phyloP scores from a whole-genome alignment of 1,140 invertebrate species.

The Neomicropteryx cornuta region DNA sequence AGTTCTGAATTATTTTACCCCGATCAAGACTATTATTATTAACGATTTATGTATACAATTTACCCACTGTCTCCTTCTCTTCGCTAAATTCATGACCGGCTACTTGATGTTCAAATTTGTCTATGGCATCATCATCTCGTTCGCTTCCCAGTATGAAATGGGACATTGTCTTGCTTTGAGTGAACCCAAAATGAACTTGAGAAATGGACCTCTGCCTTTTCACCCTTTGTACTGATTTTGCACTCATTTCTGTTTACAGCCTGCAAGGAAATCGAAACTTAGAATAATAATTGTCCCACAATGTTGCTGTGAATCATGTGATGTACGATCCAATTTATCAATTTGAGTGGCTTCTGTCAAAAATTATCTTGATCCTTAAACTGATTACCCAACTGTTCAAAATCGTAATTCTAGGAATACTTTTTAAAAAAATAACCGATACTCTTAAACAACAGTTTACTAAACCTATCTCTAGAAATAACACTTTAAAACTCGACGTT shows the following conservation, averaged over 20 bases:
- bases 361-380: too few relatives aligned
- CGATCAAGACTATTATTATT: neutral
- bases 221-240: constrained; percentile 14
- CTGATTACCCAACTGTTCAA: too few relatives aligned
- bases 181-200: constrained; percentile 26
- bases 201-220: constrained; percentile 25
- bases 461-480: too few relatives aligned
- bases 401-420: too few relatives aligned
- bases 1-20: too few relatives aligned
- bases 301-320: too few relatives aligned
- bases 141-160: constrained; percentile 17
- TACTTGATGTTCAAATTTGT: constrained; percentile 46
- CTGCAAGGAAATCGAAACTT: constrained; percentile 18
- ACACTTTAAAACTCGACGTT: too few relatives aligned
- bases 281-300: too few relatives aligned
- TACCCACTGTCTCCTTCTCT: constrained; percentile 43
- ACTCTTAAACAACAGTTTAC: too few relatives aligned
- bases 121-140: constrained; percentile 14
- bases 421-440: too few relatives aligned
- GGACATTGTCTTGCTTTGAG: constrained; percentile 18
- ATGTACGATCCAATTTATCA: too few relatives aligned
- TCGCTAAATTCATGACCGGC: constrained; percentile 53
- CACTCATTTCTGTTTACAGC: constrained; percentile 24
- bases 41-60: constrained; percentile 11
- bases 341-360: too few relatives aligned